Evolutionary conservation across 2,113 vertebrate species (phyloP).

Genomic region (Forbesichthys agassizii): DNA sequence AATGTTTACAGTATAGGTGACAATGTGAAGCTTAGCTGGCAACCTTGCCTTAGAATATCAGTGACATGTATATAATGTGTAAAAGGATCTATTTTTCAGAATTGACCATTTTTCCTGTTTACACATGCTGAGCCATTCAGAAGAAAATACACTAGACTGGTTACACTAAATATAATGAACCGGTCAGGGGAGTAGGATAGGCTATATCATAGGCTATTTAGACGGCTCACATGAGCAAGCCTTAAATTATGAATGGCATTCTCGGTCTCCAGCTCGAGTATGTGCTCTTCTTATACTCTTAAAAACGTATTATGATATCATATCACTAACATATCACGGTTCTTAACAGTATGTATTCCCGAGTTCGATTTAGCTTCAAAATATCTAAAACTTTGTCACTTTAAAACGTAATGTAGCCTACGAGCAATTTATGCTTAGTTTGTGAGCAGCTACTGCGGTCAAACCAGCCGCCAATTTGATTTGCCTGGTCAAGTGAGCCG

Average conservation of each 20-base stretch:
- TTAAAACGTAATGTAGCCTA: not conserved
- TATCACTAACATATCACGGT: not conserved
- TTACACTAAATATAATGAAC: not conserved
- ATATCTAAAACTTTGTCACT: too few species aligned
- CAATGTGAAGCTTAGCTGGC: not conserved
- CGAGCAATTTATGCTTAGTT: constrained; percentile 51
- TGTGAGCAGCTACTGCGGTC: too few species aligned
- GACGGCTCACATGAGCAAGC: constrained; percentile 76
- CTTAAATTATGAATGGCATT: constrained; percentile 84
- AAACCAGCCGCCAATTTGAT: too few species aligned
- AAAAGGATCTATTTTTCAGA: not conserved
- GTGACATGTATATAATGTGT: not conserved
- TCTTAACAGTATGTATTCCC: not conserved
- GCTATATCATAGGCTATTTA: not conserved
- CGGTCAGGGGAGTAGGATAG: not conserved
- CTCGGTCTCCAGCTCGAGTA: constrained; percentile 83
- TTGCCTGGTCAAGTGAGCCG: too few species aligned
- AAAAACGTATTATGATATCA: constrained; percentile 1
- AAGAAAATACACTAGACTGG: not conserved
- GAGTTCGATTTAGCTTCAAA: too few species aligned
- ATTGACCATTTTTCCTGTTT: too few species aligned
- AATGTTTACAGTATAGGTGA: not conserved
- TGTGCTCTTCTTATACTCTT: constrained; percentile 84
- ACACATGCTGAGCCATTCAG: too few species aligned
- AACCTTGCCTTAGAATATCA: constrained; percentile 27